Evolutionary conservation across 1,140 invertebrate species (phyloP).

Genomic region (Dryas iulia): DNA sequence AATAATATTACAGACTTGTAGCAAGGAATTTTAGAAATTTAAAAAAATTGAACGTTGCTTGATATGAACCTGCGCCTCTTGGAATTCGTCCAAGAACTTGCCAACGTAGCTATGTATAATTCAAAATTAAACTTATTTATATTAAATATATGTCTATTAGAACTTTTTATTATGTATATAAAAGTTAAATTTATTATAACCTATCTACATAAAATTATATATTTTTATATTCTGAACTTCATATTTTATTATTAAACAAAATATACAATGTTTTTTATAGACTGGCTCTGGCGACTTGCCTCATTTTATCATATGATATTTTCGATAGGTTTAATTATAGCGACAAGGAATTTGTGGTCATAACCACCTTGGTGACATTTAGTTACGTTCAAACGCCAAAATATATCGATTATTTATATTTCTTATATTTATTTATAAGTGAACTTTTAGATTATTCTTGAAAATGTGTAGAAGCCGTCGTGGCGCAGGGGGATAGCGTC

Average conservation of each 20-base stretch:
- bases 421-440: not conserved
- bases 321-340: conserved; percentile 46
- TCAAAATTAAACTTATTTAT: too few relatives aligned
- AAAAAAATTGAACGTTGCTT: too few relatives aligned
- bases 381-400: conserved; percentile 12
- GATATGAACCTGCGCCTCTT: too few relatives aligned
- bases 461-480: not conserved
- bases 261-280: conserved; percentile 1
- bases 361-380: conserved; percentile 29
- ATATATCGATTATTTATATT: conserved; percentile 19
- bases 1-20: too few relatives aligned
- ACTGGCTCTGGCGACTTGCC: conserved; percentile 1
- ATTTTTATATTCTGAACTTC: not conserved
- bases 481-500: too few relatives aligned
- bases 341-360: conserved; percentile 32
- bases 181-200: too few relatives aligned
- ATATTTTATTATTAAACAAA: not conserved
- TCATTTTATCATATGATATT: conserved; percentile 37
- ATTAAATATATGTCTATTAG: too few relatives aligned
- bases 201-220: not conserved
- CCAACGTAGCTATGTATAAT: too few relatives aligned
- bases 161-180: too few relatives aligned
- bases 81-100: too few relatives aligned
- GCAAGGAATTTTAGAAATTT: too few relatives aligned
- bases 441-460: not conserved